A percentile compares a stretch with the other conserved stretches of the same genome.
Conservation (phyloP, 2,797 vertebrate species). For the Vultur gryphus region DNA sequence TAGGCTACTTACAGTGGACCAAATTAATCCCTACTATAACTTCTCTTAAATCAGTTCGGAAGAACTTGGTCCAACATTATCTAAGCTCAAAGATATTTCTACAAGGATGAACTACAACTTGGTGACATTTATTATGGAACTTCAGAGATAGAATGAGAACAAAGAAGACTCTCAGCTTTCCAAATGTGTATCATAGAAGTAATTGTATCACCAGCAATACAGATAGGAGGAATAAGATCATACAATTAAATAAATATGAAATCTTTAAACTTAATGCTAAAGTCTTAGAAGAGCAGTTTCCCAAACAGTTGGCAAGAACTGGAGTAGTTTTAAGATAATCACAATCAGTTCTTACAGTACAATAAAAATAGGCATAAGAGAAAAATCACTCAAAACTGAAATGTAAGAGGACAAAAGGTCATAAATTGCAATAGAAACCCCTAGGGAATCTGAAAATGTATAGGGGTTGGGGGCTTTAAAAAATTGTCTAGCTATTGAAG, state of each 20-base stretch:
- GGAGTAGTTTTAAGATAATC: conserved; percentile 52
- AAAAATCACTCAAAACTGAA: conserved; percentile 46
- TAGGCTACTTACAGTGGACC: background rate
- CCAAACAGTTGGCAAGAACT: background rate
- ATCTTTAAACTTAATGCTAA: conserved; percentile 37
- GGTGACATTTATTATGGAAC: background rate
- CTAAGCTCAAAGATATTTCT: conserved; percentile 18
- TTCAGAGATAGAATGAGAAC: background rate
- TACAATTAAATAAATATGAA: conserved; percentile 43
- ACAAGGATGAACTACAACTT: background rate
- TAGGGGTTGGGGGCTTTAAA: conserved; percentile 49
- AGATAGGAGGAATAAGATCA: background rate
- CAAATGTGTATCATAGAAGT: background rate
- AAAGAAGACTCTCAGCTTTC: background rate
- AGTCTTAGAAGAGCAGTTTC: conserved; percentile 10
- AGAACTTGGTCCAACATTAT: background rate
- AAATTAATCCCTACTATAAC: background rate
- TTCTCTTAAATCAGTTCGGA: background rate
- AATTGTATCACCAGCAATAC: background rate
- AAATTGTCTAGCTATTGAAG: conserved; percentile 54
- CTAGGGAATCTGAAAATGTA: conserved; percentile 54
- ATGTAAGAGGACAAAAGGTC: conserved; percentile 52
- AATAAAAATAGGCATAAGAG: conserved; percentile 54
- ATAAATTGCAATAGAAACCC: conserved; percentile 46
- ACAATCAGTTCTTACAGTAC: conserved; percentile 50